These are phyloP conservation scores for Colinus virginianus DNA, from an alignment of 2,113 vertebrate genomes.

Conservation along the genomic window DNA sequence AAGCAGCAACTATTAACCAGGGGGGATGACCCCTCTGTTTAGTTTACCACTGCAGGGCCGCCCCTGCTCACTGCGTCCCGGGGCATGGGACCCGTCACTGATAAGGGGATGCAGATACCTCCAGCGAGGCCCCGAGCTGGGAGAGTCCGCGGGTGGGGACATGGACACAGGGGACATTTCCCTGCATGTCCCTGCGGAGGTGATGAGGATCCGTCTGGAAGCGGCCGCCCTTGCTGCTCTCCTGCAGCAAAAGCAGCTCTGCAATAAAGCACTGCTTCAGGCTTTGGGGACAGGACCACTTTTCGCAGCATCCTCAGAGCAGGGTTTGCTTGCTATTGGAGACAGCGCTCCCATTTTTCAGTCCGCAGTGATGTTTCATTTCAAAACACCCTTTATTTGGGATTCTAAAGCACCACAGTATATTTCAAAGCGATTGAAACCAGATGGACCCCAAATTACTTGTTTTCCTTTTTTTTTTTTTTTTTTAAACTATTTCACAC, in stretches of 20 bases:
- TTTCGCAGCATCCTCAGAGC: not conserved
- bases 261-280: rapidly evolving
- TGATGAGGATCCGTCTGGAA: not conserved
- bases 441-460: constrained; percentile 63
- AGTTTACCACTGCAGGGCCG: constrained; percentile 63
- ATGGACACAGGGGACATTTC: not conserved
- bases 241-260: not conserved
- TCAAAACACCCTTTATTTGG: constrained; percentile 28
- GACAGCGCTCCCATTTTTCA: not conserved
- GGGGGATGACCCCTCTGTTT: constrained; percentile 70
- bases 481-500: too few species aligned
- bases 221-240: not conserved
- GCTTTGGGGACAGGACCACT: not conserved
- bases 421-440: constrained; percentile 70
- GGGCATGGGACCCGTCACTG: constrained; percentile 50
- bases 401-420: constrained; percentile 40
- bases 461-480: constrained; percentile 35
- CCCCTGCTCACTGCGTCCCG: constrained; percentile 39
- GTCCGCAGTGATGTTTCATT: constrained; percentile 1
- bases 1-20: constrained; percentile 73
- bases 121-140: not conserved
- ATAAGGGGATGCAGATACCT: constrained; percentile 24
- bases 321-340: not conserved
- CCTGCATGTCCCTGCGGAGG: not conserved
- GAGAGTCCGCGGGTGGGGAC: rapidly evolving